Evolutionary conservation across 2,113 vertebrate species (phyloP).

Genomic region (Equus przewalskii): DNA sequence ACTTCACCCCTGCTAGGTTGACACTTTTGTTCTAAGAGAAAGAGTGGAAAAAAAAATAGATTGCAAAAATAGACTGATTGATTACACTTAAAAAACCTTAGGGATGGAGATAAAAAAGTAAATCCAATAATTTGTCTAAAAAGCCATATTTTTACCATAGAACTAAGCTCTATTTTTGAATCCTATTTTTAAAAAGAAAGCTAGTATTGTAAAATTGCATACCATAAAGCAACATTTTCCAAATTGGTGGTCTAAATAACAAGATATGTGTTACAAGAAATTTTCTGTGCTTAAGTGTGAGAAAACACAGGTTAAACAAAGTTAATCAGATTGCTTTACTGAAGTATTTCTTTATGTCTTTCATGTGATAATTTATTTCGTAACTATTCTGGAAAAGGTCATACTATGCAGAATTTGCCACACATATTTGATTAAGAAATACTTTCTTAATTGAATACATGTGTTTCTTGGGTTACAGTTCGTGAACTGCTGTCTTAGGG

Average conservation of each 20-base stretch:
- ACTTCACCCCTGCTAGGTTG: neutral
- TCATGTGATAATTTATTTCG: neutral
- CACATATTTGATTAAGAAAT: conserved; percentile 47
- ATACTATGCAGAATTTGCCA: neutral
- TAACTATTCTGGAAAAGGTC: conserved; percentile 36
- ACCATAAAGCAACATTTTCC: conserved; percentile 7
- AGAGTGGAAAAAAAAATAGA: conserved; percentile 33
- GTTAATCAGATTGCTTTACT: neutral
- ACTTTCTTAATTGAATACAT: conserved; percentile 34
- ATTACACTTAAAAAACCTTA: conserved; percentile 23
- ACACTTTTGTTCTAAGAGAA: neutral
- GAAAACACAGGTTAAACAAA: conserved; percentile 44
- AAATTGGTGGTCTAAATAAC: neutral
- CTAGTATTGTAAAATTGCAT: neutral
- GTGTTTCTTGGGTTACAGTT: neutral
- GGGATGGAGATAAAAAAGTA: neutral
- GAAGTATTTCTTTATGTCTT: conserved; percentile 32
- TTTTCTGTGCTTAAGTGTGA: neutral
- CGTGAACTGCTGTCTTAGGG: neutral
- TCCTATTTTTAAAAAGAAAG: conserved; percentile 12
- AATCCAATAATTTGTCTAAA: conserved; percentile 21
- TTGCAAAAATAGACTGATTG: neutral
- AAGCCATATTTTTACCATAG: neutral
- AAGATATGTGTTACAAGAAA: neutral
- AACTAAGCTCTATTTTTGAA: conserved; percentile 1